Conservation (phyloP, 2,113 vertebrate species). For the Anas platyrhynchos region DNA sequence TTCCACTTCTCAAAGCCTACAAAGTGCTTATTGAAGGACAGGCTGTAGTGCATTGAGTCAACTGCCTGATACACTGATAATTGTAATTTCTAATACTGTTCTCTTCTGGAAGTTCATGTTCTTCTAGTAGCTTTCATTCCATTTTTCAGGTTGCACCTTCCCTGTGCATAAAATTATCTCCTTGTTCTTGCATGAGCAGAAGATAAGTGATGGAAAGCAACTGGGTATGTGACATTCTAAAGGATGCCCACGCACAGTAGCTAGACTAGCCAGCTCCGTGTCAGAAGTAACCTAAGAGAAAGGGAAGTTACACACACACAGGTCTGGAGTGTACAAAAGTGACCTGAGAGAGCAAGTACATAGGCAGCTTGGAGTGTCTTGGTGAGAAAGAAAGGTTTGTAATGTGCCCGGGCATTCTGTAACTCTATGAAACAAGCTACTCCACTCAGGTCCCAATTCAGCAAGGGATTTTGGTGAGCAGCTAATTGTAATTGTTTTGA, state of each 20-base stretch:
- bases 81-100: neutral
- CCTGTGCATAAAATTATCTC: neutral
- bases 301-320: too few species aligned
- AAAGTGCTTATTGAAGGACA: neutral
- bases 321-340: neutral
- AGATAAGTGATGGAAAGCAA: neutral
- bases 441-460: neutral
- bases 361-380: neutral
- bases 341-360: neutral
- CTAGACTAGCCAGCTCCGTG: neutral
- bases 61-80: neutral
- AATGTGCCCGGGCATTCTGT: neutral
- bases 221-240: neutral
- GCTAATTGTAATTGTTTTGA: conserved; percentile 6
- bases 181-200: neutral
- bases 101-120: neutral
- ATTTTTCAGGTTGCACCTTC: neutral
- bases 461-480: neutral
- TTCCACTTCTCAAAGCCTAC: neutral
- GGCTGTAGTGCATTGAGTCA: neutral
- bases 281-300: neutral
- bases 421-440: neutral
- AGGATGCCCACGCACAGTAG: neutral
- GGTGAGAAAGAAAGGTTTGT: neutral
- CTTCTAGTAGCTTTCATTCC: neutral